Conservation (phyloP, 2,113 vertebrate species). For the Theristicus caerulescens region DNA sequence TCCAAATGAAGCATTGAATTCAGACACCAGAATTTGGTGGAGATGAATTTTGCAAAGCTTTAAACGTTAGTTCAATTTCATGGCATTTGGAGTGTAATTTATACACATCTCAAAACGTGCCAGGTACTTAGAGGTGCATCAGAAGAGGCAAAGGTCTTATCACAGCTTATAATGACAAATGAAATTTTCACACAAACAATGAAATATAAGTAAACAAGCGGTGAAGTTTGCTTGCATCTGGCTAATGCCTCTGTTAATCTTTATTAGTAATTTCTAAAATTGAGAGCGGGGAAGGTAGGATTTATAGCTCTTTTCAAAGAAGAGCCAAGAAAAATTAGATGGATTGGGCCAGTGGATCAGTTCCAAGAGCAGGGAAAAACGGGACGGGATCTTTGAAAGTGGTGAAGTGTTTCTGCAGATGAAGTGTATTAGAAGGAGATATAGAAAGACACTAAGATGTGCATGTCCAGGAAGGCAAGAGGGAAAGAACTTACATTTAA, state of each 20-base stretch:
- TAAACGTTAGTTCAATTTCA: slow-evolving; percentile 16
- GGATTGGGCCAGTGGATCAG: slow-evolving; percentile 12
- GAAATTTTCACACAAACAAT: neutral
- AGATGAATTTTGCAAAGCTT: slow-evolving; percentile 42
- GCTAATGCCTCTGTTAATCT: slow-evolving; percentile 16
- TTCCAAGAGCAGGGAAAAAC: neutral
- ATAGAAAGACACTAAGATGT: neutral
- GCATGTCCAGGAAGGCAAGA: neutral
- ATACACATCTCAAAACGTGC: neutral
- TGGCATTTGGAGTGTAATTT: slow-evolving; percentile 11
- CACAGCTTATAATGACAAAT: neutral
- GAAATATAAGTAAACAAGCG: neutral
- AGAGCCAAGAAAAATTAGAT: slow-evolving; percentile 8
- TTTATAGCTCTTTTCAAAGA: slow-evolving; percentile 22
- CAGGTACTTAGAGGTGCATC: neutral
- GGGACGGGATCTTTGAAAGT: neutral
- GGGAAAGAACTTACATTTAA: neutral
- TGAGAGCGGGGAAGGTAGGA: neutral
- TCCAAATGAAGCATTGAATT: slow-evolving; percentile 40
- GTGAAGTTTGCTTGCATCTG: neutral
- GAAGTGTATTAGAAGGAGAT: neutral
- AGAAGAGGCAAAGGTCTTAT: neutral
- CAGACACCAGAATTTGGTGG: slow-evolving; percentile 15
- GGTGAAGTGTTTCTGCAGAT: neutral
- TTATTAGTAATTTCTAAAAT: slow-evolving; percentile 16